phyloP scores from a whole-genome alignment of 92 coral and sea anemone species.

The Bergia sp. region DNA sequence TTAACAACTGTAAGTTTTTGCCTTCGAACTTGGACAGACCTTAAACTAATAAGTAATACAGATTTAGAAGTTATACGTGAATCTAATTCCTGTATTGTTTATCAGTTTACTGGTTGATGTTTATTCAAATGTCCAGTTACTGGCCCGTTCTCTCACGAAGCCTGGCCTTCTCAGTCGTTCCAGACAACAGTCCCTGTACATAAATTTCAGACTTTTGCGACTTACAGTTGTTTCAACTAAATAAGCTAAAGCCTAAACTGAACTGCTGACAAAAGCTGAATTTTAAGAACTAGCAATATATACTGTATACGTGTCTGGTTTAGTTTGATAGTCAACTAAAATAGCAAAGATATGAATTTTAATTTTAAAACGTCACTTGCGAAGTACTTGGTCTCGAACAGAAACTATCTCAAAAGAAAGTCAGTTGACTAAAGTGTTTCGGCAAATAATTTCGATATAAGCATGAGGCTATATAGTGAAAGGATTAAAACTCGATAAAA shows the following conservation, averaged over 20 bases:
- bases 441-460: neutral
- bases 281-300: neutral
- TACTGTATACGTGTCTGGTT: neutral
- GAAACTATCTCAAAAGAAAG: neutral
- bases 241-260: neutral
- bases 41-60: neutral
- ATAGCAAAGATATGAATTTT: neutral
- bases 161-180: neutral
- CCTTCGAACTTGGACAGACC: neutral
- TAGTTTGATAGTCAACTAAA: neutral
- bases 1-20: neutral
- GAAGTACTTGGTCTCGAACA: neutral
- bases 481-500: neutral
- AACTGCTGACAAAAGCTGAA: neutral
- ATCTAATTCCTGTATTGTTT: neutral
- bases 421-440: neutral
- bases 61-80: neutral
- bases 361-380: neutral
- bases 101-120: neutral
- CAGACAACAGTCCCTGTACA: too few relatives aligned
- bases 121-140: neutral
- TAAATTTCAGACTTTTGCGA: neutral
- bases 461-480: neutral
- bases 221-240: neutral
- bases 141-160: neutral